Percentiles rank a stretch among this genome's conserved stretches.
These are phyloP conservation scores for Smittia sp. DNA, from an alignment of 2,888 invertebrate genomes.

Conservation along the genomic window DNA sequence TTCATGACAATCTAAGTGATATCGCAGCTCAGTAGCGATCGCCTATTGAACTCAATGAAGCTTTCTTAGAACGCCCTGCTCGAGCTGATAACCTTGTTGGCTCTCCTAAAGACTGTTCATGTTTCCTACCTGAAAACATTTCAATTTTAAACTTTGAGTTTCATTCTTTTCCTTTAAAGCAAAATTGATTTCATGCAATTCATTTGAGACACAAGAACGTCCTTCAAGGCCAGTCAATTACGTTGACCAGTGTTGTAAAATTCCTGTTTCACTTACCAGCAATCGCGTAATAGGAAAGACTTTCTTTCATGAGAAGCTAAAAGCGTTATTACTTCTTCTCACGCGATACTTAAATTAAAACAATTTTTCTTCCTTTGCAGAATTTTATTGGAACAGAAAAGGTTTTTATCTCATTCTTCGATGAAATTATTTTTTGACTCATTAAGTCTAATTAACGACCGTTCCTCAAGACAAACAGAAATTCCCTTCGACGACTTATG, in stretches of 20 bases:
- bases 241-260: no score
- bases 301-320: slow-evolving; percentile 13
- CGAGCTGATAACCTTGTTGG: no score
- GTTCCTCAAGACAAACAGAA: neutral
- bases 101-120: neutral
- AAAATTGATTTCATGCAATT: neutral
- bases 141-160: neutral
- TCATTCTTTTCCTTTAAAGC: neutral
- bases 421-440: slow-evolving; percentile 30
- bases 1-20: neutral
- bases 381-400: slow-evolving; percentile 31
- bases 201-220: neutral
- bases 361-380: slow-evolving; percentile 17
- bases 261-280: neutral
- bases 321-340: slow-evolving; percentile 35
- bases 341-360: slow-evolving; percentile 40
- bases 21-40: no score
- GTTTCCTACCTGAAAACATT: neutral
- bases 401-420: slow-evolving; percentile 38
- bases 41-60: no score
- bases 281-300: neutral
- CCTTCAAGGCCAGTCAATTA: no score
- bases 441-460: slow-evolving; percentile 13
- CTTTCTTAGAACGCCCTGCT: no score
- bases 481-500: neutral